phyloP scores from a whole-genome alignment of 2,797 vertebrate species.

The Natrix natrix region DNA sequence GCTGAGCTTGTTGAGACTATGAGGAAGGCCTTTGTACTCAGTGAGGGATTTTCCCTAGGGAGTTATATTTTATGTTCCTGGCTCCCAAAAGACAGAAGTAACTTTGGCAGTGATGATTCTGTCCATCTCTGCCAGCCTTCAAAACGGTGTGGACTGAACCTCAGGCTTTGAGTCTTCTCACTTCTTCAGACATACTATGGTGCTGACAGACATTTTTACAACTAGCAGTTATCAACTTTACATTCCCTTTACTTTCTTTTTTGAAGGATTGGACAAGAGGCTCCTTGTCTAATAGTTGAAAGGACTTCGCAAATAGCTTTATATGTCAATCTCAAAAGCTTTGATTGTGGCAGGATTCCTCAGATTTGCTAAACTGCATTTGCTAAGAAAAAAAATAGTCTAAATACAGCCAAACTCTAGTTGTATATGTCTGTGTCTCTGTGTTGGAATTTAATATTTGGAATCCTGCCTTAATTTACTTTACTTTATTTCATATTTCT shows the following conservation, averaged over 20 bases:
- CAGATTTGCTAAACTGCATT: neutral
- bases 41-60: conserved; percentile 16
- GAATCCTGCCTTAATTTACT: neutral
- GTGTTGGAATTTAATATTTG: neutral
- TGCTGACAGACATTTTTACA: neutral
- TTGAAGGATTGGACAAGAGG: neutral
- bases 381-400: neutral
- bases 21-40: conserved; percentile 11
- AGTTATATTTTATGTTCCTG: conserved; percentile 7
- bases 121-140: neutral
- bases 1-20: conserved; percentile 22
- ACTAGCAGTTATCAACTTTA: neutral
- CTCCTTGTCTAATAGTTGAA: neutral
- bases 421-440: neutral
- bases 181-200: neutral
- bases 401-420: neutral
- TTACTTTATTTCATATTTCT: too few relatives aligned
- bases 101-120: neutral
- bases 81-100: neutral
- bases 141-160: neutral
- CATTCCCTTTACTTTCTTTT: neutral
- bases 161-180: neutral
- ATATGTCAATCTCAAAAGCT: neutral
- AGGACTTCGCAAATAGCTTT: neutral
- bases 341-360: neutral